Conservation (phyloP, 2,888 invertebrate genomes). For the Andrena haemorrhoa region DNA sequence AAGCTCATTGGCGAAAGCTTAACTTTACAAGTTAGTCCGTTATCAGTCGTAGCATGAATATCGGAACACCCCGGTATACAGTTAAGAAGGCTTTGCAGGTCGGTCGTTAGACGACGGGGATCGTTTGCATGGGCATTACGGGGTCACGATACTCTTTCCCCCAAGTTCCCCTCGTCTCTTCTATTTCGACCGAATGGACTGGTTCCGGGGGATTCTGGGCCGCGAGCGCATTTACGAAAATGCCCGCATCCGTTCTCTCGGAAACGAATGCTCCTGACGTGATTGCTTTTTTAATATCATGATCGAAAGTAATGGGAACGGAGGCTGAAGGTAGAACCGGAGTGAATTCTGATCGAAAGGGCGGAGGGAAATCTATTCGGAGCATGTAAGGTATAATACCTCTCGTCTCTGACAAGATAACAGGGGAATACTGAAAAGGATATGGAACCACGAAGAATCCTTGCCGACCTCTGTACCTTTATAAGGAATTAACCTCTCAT, state of each 20-base stretch:
- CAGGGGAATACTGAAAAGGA: background rate
- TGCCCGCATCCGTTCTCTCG: constrained; percentile 22
- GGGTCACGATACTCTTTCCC: constrained; percentile 8
- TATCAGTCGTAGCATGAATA: background rate
- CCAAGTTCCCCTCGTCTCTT: background rate
- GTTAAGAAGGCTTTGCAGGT: background rate
- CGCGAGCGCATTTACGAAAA: constrained; percentile 47
- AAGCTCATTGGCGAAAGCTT: background rate
- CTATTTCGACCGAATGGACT: background rate
- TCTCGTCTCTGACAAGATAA: background rate
- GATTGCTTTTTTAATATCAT: constrained; percentile 50
- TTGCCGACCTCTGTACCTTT: background rate
- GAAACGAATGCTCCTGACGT: constrained; percentile 48
- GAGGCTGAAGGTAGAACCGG: constrained; percentile 1
- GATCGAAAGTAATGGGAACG: constrained; percentile 7
- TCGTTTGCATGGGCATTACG: constrained; percentile 14
- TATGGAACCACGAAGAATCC: background rate
- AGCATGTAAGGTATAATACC: constrained; percentile 8
- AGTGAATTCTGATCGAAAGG: constrained; percentile 17
- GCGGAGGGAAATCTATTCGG: constrained; percentile 20
- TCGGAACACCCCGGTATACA: background rate
- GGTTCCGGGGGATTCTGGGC: constrained; percentile 4
- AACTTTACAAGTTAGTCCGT: background rate
- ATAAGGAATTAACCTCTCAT: constrained; percentile 1
- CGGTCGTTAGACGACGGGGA: background rate